phyloP scores from a whole-genome alignment of 2,113 vertebrate genomes.

The Oreochromis niloticus region DNA sequence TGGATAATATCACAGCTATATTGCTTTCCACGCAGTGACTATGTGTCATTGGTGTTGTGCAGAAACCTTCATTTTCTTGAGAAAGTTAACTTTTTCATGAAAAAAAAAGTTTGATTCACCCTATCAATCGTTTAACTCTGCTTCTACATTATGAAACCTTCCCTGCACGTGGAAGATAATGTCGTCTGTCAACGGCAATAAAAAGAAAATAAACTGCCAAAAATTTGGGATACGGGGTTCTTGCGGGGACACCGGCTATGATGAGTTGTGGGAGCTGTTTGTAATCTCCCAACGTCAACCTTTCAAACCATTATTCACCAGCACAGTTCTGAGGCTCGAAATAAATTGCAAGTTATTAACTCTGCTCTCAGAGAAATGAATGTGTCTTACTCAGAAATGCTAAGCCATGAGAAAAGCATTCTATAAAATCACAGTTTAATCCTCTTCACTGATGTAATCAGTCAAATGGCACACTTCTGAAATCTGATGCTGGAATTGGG shows the following conservation, averaged over 20 bases:
- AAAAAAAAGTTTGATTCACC: not conserved
- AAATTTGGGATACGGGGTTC: not conserved
- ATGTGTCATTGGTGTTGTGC: not conserved
- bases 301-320: slow-evolving; percentile 33
- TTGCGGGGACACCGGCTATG: not conserved
- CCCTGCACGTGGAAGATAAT: slow-evolving; percentile 9
- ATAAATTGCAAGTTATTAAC: slow-evolving; percentile 41
- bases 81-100: slow-evolving; percentile 33
- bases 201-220: slow-evolving; percentile 15
- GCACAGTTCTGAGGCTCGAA: slow-evolving; percentile 1
- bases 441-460: slow-evolving; percentile 49
- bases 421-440: slow-evolving; percentile 52
- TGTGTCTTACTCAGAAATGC: slow-evolving; percentile 37
- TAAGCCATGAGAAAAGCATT: slow-evolving; percentile 36
- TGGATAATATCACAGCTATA: slow-evolving; percentile 34
- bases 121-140: slow-evolving; percentile 5
- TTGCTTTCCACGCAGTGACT: slow-evolving; percentile 28
- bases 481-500: slow-evolving; percentile 42
- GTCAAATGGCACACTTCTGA: slow-evolving; percentile 42
- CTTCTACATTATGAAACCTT: not conserved
- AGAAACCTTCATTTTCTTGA: not conserved
- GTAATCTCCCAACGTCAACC: slow-evolving; percentile 28
- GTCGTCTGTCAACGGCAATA: slow-evolving; percentile 9
- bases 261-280: slow-evolving; percentile 17
- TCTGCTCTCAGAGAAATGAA: slow-evolving; percentile 38